Evolutionary conservation across 2,888 invertebrate genomes (phyloP).

Genomic region (Xestia c-nigrum): DNA sequence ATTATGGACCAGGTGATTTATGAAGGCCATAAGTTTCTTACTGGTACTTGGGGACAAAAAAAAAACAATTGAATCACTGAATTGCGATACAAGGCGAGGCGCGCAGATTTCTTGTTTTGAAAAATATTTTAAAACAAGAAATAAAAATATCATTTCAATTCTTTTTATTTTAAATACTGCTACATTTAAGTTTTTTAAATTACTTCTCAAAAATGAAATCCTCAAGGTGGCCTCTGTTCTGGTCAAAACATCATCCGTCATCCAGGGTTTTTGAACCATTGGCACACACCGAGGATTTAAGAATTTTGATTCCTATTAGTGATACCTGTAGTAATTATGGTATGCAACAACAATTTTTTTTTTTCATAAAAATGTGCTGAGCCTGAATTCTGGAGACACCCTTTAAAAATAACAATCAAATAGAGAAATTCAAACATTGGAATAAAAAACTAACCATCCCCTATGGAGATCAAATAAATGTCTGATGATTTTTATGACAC

Average conservation of each 20-base stretch:
- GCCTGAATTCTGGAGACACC: not conserved
- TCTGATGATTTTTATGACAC: not conserved
- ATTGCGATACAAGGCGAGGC: not conserved
- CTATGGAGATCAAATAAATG: not conserved
- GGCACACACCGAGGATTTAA: not conserved
- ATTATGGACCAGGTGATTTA: constrained; percentile 92
- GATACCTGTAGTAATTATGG: too few species aligned
- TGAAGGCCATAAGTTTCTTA: not conserved
- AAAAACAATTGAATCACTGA: not conserved
- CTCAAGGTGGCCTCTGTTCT: not conserved
- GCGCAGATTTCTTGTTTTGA: too few species aligned
- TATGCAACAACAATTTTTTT: too few species aligned
- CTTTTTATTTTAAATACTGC: not conserved
- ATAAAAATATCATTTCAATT: too few species aligned
- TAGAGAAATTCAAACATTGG: not conserved
- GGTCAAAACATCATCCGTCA: not conserved
- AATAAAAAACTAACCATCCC: not conserved
- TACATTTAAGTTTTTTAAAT: not conserved
- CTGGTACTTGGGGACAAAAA: not conserved
- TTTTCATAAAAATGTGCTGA: too few species aligned
- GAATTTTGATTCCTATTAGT: not conserved
- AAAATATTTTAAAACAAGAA: too few species aligned
- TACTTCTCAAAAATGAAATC: not conserved
- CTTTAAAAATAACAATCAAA: not conserved
- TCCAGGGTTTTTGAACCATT: not conserved